Evolutionary conservation across 2,113 vertebrate species (phyloP).

Genomic region (Zeus faber): DNA sequence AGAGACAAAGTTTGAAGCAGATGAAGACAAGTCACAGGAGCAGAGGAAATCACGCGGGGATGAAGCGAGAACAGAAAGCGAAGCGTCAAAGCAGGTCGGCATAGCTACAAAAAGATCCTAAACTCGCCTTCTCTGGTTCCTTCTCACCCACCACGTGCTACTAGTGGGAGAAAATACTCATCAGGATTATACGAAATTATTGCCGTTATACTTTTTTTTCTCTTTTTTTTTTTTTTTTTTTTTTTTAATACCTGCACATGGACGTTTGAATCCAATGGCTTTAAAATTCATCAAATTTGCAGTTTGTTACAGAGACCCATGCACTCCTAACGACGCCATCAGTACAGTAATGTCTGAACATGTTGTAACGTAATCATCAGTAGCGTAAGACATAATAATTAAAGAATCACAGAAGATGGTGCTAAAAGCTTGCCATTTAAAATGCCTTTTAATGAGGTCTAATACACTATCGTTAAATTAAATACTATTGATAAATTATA

Average conservation of each 20-base stretch:
- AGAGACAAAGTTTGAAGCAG: not conserved
- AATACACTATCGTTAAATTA: too few relatives aligned
- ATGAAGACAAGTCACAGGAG: not conserved
- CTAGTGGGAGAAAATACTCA: not conserved
- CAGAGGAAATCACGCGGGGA: not conserved
- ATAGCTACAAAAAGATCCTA: not conserved
- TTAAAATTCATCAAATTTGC: conserved; percentile 25
- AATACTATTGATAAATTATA: too few relatives aligned
- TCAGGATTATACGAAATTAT: conserved; percentile 52
- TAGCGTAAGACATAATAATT: too few relatives aligned
- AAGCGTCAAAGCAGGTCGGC: too few relatives aligned
- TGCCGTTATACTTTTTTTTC: conserved; percentile 56
- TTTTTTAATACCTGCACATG: conserved; percentile 1
- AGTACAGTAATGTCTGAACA: too few relatives aligned
- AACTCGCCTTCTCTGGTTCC: not conserved
- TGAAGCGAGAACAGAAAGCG: too few relatives aligned
- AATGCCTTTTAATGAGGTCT: not conserved
- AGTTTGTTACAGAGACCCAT: conserved; percentile 17
- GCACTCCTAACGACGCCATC: too few relatives aligned
- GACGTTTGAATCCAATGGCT: conserved; percentile 52
- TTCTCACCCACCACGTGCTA: not conserved
- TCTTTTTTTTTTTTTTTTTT: conserved; percentile 25
- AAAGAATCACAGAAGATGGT: too few relatives aligned
- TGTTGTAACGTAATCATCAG: too few relatives aligned
- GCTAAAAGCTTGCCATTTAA: too few relatives aligned